Evolutionary conservation across 2,797 vertebrate species (phyloP), one percentile per base, ranked within the genome.

Genomic region (Enteromius fasciolatus): DNA sequence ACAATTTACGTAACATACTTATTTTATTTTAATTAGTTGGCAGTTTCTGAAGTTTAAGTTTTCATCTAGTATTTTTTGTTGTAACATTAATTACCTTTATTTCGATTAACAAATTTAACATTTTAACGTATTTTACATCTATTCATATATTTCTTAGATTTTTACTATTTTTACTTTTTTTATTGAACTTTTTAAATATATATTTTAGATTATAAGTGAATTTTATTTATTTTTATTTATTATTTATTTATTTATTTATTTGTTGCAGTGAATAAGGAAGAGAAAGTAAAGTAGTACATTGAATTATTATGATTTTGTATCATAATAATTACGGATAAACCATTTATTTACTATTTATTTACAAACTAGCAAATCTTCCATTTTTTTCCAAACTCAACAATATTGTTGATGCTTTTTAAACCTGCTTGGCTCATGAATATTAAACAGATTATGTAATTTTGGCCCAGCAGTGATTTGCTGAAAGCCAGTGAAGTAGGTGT

Each of bases 391-490:
- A 59, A 59, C 57, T 59, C 11, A 59, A 59, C 14, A 59, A 59
- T 12, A 25, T 4, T 48, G 46, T 44, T 25, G 28, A 18, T 9
- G 31, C 41, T 46, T 44, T 57, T 8, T 75, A 39, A 59, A 23
- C 33, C 33, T 59, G 20, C 52, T 76, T 76, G 54, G 14, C 23
- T 44, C 36, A 46, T 61, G 57, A 44, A 63, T 61, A 46, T 76
- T 63, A 11, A 63, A 61, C 28, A 46, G 54, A 5, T 76, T 36
- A 76, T 76, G 57, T 44, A 76, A 63, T 39, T 61, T 61, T 76
- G 1, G 8, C 54, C 52, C 36, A 76, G n/a, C 18, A 39, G 28
- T 12, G 36, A 76, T 46, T 44, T 76, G 17, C 15, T 31, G 17
- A 76, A 72, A 46, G 36, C 8, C 8, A 44, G n/a, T 76, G 28